Conservation (phyloP, 2,888 invertebrate species). For the Octodonta nipae region DNA sequence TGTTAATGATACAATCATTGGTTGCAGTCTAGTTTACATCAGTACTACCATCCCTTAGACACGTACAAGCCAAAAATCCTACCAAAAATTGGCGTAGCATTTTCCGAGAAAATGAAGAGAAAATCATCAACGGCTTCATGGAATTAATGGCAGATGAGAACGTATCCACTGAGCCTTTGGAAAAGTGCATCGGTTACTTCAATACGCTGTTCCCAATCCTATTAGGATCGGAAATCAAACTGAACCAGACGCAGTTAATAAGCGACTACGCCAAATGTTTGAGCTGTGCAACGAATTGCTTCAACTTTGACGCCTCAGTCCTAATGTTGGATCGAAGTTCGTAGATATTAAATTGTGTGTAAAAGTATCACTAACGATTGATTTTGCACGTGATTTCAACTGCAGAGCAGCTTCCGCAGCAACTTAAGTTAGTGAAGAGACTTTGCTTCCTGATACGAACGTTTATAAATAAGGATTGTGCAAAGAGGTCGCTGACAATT, state of each 20-base stretch:
- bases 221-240: constrained; percentile 45
- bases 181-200: constrained; percentile 76
- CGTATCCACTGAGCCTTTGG: constrained; percentile 72
- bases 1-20: no score
- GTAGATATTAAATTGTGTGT: no score
- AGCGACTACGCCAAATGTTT: constrained; percentile 48
- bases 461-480: constrained; percentile 47
- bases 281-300: constrained; percentile 55
- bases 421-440: constrained; percentile 66
- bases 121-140: constrained; percentile 74
- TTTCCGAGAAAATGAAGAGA: constrained; percentile 86
- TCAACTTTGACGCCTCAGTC: constrained; percentile 54
- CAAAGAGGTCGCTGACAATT: constrained; percentile 45
- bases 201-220: constrained; percentile 75
- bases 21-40: constrained; percentile 43
- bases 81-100: constrained; percentile 69
- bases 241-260: constrained; percentile 55
- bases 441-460: constrained; percentile 49
- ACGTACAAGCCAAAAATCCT: constrained; percentile 70
- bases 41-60: constrained; percentile 61
- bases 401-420: constrained; percentile 63
- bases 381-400: constrained; percentile 52
- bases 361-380: no score
- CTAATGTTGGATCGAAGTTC: constrained; percentile 48
- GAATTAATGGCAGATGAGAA: constrained; percentile 93